Base-by-base conservation (phyloP, 2,888 invertebrate species). In the Geotrupes spiniger region DNA sequence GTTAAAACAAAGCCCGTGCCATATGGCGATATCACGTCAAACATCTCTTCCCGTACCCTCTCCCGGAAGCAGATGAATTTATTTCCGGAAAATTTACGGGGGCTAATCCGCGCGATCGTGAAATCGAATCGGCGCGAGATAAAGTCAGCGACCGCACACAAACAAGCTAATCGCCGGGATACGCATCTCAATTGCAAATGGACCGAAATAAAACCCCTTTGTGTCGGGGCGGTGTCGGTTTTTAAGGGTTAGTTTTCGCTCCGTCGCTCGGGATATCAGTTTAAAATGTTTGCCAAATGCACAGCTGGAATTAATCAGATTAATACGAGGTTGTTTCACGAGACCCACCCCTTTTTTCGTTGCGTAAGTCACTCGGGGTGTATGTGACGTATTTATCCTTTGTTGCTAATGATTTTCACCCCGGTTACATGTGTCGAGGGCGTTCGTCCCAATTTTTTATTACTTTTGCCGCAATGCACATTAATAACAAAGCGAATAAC, bases 281-380 rank as follows among this genome's bases (percentile, higher is more conserved):
- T 64, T 65, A 63, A 63, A 64, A 60, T 69, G 66, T 68, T 69
- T 66, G 68, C 65, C 64, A 69, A 71, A 71, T 66, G 71, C 70
- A 63, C 71, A 69, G 69, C 71, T 69, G 69, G 69, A 65, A 69
- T 70, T 71, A 71, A 72, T 70, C 71, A 69, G 71, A 70, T 72
- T 70, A 69, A 66, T 68, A 64, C 62, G 62, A 62, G 63, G 60
- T 61, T 63, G 60, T 61, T 60, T 63, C 53, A 46, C 46, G 41
- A 15, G 14, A 14, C 25, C 17, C 29, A 47, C 17, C 42, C 47
- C 37, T 27, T 21, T 21, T 21, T 21, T 21, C 21, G 21, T 21
- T 37, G 16, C 37, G 26, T 39, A 39, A 46, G 45, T 39, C 39
- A 29, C 25, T 16, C 28, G 16, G 36, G 36, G 28, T 36, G 29